Evolutionary conservation across 2,888 invertebrate genomes (phyloP).

Genomic region (Pyrochroa serraticornis): DNA sequence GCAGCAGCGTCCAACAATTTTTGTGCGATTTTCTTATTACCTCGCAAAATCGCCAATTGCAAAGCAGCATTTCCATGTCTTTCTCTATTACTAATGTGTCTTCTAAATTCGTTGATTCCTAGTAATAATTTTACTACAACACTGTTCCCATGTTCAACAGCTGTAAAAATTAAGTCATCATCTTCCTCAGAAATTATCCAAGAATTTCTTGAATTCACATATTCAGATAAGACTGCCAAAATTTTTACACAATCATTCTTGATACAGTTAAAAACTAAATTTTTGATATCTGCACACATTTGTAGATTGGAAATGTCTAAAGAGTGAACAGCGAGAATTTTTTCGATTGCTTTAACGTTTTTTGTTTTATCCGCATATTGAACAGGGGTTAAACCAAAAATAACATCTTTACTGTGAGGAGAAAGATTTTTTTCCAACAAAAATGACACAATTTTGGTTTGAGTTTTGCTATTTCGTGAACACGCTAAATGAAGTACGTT

Average conservation of each 20-base stretch:
- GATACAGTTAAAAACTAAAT: not conserved
- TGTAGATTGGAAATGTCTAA: not conserved
- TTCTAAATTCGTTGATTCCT: not conserved
- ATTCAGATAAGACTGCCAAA: not conserved
- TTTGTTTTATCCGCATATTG: slow-evolving; percentile 1
- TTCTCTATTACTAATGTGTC: not conserved
- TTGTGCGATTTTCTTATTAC: too few relatives aligned
- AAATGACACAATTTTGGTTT: not conserved
- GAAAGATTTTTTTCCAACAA: not conserved
- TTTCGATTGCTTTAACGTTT: not conserved
- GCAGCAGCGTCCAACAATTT: too few relatives aligned
- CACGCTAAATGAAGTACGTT: slow-evolving; percentile 7
- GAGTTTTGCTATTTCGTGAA: not conserved
- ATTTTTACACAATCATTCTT: not conserved
- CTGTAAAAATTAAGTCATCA: not conserved
- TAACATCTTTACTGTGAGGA: not conserved
- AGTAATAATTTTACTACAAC: slow-evolving; percentile 5
- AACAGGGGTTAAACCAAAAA: slow-evolving; percentile 5
- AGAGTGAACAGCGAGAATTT: not conserved
- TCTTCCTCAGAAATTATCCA: not conserved
- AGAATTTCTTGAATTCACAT: not conserved
- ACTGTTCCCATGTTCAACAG: not conserved
- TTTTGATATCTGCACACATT: not conserved
- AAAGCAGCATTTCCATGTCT: not conserved
- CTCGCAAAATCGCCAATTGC: not conserved